Percentiles rank a stretch among this genome's conserved stretches.
Conservation (phyloP, 2,113 vertebrate genomes). For the Phasianus colchicus region DNA sequence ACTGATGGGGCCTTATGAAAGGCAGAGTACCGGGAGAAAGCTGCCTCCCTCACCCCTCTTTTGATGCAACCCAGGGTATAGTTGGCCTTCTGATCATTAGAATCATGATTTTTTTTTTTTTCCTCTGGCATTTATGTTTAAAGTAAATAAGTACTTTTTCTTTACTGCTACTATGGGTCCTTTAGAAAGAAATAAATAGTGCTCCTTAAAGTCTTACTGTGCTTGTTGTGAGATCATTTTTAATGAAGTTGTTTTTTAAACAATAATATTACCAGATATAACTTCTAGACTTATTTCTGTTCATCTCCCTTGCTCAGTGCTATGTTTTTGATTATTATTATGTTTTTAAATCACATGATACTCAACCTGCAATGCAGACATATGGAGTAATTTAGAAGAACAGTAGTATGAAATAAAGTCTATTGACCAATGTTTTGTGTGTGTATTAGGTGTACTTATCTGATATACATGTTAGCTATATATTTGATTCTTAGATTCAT, state of each 20-base stretch:
- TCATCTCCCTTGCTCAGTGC: background rate
- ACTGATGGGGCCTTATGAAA: background rate
- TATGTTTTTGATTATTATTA: background rate
- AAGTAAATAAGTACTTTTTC: background rate
- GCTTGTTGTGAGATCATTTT: slow-evolving; percentile 1
- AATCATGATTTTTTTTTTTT: background rate
- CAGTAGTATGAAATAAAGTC: background rate
- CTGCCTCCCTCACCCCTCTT: background rate
- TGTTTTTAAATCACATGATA: background rate
- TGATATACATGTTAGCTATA: background rate
- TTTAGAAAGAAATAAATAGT: background rate
- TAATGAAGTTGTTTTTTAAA: background rate
- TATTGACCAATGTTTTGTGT: background rate
- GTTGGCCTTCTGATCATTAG: background rate
- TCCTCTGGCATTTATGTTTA: background rate
- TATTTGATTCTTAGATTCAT: background rate
- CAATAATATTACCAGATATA: background rate
- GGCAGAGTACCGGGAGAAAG: background rate
- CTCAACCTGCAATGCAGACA: background rate
- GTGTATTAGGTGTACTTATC: background rate
- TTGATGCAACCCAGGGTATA: background rate
- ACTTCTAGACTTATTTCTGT: background rate
- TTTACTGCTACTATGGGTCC: background rate
- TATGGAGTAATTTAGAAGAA: background rate
- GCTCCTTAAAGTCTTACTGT: background rate